Evolutionary conservation across 1,140 invertebrate species (phyloP).

Genomic region (Nixonia krombeini): DNA sequence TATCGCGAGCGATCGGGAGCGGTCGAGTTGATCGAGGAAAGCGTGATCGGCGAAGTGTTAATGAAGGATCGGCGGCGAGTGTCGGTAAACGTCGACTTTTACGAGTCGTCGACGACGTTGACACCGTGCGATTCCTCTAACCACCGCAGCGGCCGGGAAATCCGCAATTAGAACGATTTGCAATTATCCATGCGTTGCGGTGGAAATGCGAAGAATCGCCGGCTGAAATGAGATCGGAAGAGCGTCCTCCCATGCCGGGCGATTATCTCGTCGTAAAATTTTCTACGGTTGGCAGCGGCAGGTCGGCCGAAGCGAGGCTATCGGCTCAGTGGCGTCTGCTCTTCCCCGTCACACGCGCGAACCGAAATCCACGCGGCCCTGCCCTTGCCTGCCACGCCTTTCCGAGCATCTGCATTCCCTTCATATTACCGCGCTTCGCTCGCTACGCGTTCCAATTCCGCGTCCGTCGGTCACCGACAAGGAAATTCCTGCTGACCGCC

Average conservation of each 20-base stretch:
- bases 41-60: too few species aligned
- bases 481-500: too few species aligned
- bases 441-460: background rate
- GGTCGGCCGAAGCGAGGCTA: background rate
- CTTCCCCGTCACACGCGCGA: background rate
- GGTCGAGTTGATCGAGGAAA: too few species aligned
- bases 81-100: too few species aligned
- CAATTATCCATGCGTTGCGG: background rate
- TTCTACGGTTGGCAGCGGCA: background rate
- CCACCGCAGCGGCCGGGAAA: too few species aligned
- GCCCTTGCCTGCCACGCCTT: constrained; percentile 1
- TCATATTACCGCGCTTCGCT: background rate
- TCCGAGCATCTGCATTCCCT: background rate
- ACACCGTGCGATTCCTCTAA: too few species aligned
- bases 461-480: too few species aligned
- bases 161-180: background rate
- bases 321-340: background rate
- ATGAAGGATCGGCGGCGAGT: too few species aligned
- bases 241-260: background rate
- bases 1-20: too few species aligned
- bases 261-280: background rate
- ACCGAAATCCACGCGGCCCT: background rate
- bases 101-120: too few species aligned
- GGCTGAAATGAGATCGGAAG: background rate
- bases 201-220: background rate